Evolutionary conservation across 30 jellyfish, hydroid and myxozoan species (phyloP), one percentile per base, ranked within the genome.

Genomic region (Catostylus mosaicus): DNA sequence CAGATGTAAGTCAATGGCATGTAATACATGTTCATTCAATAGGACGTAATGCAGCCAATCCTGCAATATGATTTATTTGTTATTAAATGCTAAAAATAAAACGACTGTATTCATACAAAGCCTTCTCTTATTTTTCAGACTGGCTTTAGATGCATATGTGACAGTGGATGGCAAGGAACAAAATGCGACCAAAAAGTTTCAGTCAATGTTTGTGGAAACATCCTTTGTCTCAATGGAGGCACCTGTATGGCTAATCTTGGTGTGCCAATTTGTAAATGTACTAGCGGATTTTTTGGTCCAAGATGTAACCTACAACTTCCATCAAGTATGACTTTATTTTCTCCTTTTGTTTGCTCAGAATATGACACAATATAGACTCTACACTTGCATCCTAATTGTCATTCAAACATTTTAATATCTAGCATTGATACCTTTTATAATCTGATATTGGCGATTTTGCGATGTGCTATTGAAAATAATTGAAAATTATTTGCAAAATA

Each of bases 161-260:
- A 76, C 62, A 59, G 90, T 2, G 96, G 89, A 22, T 86, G 73
- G 79, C 73, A 38, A 65, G 96, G 96, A 32, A 20, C 83, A 6
- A 56, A 65, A 26, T 86, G 96, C 54, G 96, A 65, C 81, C 19
- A 62, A 67, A 40, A 46, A 32, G 52, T 59, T 29, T 14, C 84
- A 2, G 79, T 75, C 1, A 57, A 50, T 35, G 73, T 74, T 0
- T 86, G 96, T 57, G 77, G 82, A 18, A 86, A 86, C 50, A 71
- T 76, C 23, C 43, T 77, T 23, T 86, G 96, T 77, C 78, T 77
- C 45, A 86, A 86, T 77, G 90, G 96, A n/a, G 96, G 96, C 20
- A 56, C 82, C 0, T 86, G 96, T 65, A 57, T 11, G 47, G 48
- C 26, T 24, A 24, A 45, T 14, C 16, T 19, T 34, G 95, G 95